These are phyloP conservation scores for Adoxophyes honmai DNA, from an alignment of 1,140 invertebrate genomes.

Conservation along the genomic window DNA sequence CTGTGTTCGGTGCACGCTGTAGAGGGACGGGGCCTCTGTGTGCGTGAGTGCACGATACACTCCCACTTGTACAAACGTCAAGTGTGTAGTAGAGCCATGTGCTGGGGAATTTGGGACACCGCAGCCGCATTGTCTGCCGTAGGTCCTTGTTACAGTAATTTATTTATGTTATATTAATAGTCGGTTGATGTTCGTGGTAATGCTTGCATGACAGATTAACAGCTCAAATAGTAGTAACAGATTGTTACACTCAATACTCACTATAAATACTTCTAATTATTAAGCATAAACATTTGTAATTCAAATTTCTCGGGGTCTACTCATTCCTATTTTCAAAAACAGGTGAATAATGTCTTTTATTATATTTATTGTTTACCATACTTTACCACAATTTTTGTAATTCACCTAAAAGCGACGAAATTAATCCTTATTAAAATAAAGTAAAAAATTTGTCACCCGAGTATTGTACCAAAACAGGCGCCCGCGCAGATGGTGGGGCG, in stretches of 20 bases:
- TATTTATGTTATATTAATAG: neutral
- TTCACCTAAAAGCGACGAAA: constrained; percentile 12
- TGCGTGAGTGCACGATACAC: constrained; percentile 66
- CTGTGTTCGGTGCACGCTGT: constrained; percentile 21
- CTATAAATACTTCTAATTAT: no score
- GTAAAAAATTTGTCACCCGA: constrained; percentile 57
- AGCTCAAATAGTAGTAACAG: no score
- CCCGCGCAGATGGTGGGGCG: constrained; percentile 58
- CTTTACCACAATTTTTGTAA: no score
- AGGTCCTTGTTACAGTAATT: neutral
- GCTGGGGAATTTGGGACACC: constrained; percentile 2
- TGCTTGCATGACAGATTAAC: constrained; percentile 22
- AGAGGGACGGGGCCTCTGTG: constrained; percentile 48
- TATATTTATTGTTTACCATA: no score
- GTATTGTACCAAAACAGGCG: constrained; percentile 59
- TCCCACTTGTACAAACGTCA: constrained; percentile 58
- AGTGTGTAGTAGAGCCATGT: constrained; percentile 40
- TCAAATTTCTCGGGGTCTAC: no score
- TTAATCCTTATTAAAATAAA: constrained; percentile 18
- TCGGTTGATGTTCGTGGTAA: no score
- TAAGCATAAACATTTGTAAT: no score
- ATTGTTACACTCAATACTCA: no score
- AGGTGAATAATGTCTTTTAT: no score
- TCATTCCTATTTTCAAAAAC: no score
- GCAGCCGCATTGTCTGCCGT: neutral